phyloP scores from a whole-genome alignment of 1,140 invertebrate genomes.

The Drosophila ohnishii region DNA sequence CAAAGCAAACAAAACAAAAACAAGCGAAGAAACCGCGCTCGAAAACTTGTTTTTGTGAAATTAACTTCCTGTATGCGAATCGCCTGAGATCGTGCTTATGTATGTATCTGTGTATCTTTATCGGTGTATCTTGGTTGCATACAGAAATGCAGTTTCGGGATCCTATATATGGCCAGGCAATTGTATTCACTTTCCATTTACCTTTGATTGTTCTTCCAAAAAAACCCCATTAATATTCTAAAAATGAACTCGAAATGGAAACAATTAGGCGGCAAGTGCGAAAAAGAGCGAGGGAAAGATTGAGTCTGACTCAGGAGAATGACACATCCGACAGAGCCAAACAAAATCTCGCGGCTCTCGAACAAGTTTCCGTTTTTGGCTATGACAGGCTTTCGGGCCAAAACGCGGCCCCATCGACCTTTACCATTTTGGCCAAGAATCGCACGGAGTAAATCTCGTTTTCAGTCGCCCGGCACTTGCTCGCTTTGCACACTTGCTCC shows the following conservation, averaged over 20 bases:
- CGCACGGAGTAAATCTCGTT: constrained; percentile 32
- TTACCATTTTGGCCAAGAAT: constrained; percentile 44
- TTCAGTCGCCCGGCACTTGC: constrained; percentile 14
- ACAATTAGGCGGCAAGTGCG: constrained; percentile 18
- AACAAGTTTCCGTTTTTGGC: constrained; percentile 51
- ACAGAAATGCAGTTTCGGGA: constrained; percentile 22
- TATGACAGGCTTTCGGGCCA: constrained; percentile 26
- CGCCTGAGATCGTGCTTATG: constrained; percentile 13
- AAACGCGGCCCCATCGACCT: constrained; percentile 22
- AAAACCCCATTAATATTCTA: constrained; percentile 44
- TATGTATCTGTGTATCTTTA: constrained; percentile 23
- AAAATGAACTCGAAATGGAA: constrained; percentile 39
- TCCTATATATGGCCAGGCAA: constrained; percentile 14
- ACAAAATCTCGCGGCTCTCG: constrained; percentile 6
- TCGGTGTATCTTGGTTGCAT: constrained; percentile 15
- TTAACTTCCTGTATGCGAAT: constrained; percentile 40
- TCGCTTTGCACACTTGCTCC: constrained; percentile 8
- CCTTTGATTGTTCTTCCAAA: constrained; percentile 39
- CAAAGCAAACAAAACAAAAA: constrained; percentile 31
- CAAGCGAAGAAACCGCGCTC: constrained; percentile 37
- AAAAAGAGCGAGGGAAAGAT: not conserved
- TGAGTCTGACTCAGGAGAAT: constrained; percentile 5
- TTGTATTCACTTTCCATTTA: constrained; percentile 42
- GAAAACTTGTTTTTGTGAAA: constrained; percentile 45
- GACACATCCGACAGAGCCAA: constrained; percentile 25